A percentile compares a stretch with the other conserved stretches of the same genome.
phyloP scores from a whole-genome alignment of 2,888 invertebrate species.

The Altica lythri region DNA sequence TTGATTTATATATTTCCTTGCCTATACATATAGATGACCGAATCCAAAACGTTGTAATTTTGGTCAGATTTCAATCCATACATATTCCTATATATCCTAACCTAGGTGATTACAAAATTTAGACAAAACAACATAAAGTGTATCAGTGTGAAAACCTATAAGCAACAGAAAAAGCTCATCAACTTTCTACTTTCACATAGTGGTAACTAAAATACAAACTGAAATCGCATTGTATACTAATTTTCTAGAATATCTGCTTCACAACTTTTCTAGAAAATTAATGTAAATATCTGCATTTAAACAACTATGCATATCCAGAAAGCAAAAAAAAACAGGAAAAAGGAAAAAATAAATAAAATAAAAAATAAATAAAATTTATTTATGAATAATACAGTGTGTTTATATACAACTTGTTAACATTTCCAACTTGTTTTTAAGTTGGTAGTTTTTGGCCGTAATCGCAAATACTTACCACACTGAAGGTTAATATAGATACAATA shows the following conservation, averaged over 20 bases:
- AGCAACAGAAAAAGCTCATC: slow-evolving; percentile 13
- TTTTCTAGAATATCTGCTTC: too few relatives aligned
- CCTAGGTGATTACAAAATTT: too few relatives aligned
- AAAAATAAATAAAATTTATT: slow-evolving; percentile 30
- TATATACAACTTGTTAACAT: slow-evolving; percentile 21
- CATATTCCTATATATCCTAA: too few relatives aligned
- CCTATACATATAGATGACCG: too few relatives aligned
- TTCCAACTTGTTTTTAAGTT: slow-evolving; percentile 10
- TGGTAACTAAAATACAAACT: neutral
- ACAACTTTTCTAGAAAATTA: too few relatives aligned
- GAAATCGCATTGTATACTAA: neutral
- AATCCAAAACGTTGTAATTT: too few relatives aligned
- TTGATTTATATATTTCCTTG: too few relatives aligned
- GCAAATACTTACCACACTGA: too few relatives aligned
- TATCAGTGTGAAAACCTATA: neutral
- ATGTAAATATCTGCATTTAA: neutral
- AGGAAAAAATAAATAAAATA: slow-evolving; percentile 20
- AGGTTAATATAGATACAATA: too few relatives aligned
- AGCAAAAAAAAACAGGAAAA: slow-evolving; percentile 15
- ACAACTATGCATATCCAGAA: slow-evolving; percentile 10
- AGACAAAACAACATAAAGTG: neutral
- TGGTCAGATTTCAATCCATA: neutral
- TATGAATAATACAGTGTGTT: slow-evolving; percentile 20
- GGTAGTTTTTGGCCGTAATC: too few relatives aligned
- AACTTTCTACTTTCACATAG: slow-evolving; percentile 13